Base-by-base conservation (phyloP, 2,888 invertebrate species). In the Plebejus melissa region DNA sequence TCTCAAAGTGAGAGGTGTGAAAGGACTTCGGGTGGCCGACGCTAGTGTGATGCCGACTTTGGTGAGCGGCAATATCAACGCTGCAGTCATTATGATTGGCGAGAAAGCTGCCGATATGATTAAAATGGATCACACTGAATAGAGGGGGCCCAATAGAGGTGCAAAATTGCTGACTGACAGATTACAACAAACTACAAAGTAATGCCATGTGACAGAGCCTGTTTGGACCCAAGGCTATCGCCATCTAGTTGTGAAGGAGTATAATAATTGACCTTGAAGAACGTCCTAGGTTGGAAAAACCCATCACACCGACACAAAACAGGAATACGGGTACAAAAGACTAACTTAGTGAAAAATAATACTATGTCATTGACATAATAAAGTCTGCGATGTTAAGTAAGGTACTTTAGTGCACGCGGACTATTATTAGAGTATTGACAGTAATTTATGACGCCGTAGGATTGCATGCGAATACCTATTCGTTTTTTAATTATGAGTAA, bases 31-130 rank as follows among this genome's bases (percentile, higher is more conserved):
- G 69, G 95, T 95, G 4, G 95, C 95, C 9, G 96, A 96, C 79
- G 95, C 95, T 0, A 95, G 95, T 77, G 88, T 96, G 46, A 95
- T 96, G 94, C 96, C 96, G 0, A 88, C 87, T 54, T 94, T 95
- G 0, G 87, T 90, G 0, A 94, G 95, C 4, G 95, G 95, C 0
- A 95, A 95, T 80, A 94, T 94, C 1, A 94, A 95, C 79, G 95
- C 95, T 0, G 94, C 95, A 0, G 88, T 91, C 0, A 93, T 95
- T 4, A 95, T 95, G 95, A 94, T 95, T 9, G 95, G 90, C 0
- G 95, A 95, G 82, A 95, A 94, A 81, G 95, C 94, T 0, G 86
- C 94, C 1, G 95, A 95, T 82, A 85, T 95, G 86, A 94, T 95
- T 38, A 95, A 95, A 80, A 7, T 50, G 71, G 86, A 87, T 74